Evolutionary conservation across 2,888 invertebrate genomes (phyloP).

Genomic region (Pachydiplax longipennis): DNA sequence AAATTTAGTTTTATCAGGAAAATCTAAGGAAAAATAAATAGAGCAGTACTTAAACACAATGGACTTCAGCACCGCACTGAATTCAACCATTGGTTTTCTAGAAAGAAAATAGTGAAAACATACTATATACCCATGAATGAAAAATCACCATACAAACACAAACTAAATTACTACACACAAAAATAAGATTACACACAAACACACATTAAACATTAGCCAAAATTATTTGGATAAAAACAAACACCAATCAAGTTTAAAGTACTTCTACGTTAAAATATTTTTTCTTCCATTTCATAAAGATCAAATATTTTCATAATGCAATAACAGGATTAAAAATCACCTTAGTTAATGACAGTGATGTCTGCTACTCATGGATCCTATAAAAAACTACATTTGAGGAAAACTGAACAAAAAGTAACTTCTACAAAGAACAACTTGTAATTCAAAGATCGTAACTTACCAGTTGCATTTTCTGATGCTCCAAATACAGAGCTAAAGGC

Average conservation of each 20-base stretch:
- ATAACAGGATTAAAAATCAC: constrained; percentile 26
- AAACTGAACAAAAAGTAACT: constrained; percentile 46
- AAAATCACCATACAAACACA: constrained; percentile 30
- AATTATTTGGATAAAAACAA: background rate
- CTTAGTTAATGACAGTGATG: constrained; percentile 22
- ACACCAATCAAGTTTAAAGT: background rate
- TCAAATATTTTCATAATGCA: background rate
- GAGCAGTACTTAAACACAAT: constrained; percentile 36
- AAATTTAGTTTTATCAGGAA: constrained; percentile 20
- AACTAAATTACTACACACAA: constrained; percentile 14
- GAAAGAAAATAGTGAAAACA: constrained; percentile 41
- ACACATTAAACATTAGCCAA: constrained; percentile 39
- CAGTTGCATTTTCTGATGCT: constrained; percentile 69
- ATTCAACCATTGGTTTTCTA: constrained; percentile 43
- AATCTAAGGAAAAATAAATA: constrained; percentile 37
- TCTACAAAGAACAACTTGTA: constrained; percentile 45
- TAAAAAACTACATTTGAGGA: constrained; percentile 46
- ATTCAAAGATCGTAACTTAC: constrained; percentile 56
- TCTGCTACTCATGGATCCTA: constrained; percentile 46
- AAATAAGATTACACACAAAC: constrained; percentile 5
- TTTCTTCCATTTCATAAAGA: background rate
- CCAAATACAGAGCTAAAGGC: constrained; percentile 90
- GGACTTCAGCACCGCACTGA: constrained; percentile 40
- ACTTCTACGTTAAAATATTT: constrained; percentile 17
- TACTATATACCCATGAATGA: constrained; percentile 32